phyloP scores from a whole-genome alignment of 2,797 vertebrate species.

The Arvicola amphibius region DNA sequence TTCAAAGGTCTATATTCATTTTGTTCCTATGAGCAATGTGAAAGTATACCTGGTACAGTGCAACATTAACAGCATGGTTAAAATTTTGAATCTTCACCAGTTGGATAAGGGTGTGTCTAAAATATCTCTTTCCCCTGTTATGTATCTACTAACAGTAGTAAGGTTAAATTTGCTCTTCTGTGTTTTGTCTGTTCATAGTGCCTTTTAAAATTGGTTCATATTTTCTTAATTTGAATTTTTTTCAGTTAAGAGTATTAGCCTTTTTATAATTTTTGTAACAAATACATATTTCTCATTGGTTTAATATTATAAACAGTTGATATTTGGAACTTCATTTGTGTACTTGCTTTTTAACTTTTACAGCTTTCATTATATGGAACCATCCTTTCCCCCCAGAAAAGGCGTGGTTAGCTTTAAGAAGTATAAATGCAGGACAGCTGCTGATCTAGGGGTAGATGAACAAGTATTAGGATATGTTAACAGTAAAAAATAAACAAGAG shows the following conservation, averaged over 20 bases:
- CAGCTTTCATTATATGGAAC: background rate
- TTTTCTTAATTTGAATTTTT: conserved; percentile 25
- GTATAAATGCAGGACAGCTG: background rate
- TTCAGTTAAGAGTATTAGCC: conserved; percentile 20
- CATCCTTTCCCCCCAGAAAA: background rate
- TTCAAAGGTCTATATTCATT: background rate
- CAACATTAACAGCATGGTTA: background rate
- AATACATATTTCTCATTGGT: background rate
- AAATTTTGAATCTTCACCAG: background rate
- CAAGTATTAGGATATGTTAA: background rate
- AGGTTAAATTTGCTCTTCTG: background rate
- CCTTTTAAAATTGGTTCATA: conserved; percentile 26
- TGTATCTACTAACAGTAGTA: background rate
- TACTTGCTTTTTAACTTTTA: background rate
- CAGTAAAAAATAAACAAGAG: background rate
- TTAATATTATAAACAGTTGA: conserved; percentile 45
- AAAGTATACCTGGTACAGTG: background rate
- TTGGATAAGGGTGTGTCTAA: background rate
- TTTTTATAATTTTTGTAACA: conserved; percentile 39
- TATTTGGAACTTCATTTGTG: background rate
- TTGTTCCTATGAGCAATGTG: background rate
- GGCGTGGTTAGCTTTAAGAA: conserved; percentile 33
- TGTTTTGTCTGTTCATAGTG: conserved; percentile 13
- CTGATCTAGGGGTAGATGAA: background rate
- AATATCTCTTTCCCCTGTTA: background rate